Percentiles rank a stretch among this genome's conserved stretches.
Evolutionary conservation across 2,797 vertebrate genomes (phyloP).

Genomic region (Rhabdophis nuchalis): DNA sequence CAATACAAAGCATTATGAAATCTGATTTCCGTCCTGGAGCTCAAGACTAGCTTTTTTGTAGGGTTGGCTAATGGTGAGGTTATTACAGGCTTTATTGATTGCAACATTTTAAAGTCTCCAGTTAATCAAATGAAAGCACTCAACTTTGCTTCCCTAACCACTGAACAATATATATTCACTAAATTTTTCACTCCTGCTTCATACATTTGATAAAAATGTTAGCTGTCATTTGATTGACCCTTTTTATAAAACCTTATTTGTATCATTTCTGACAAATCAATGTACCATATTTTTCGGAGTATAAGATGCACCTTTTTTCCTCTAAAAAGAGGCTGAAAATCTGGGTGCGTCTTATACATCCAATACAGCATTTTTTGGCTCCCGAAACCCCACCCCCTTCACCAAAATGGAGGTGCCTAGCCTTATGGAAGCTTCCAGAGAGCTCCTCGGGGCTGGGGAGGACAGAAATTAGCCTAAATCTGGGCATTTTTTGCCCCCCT

Average conservation of each 20-base stretch:
- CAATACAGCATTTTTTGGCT: too few relatives aligned
- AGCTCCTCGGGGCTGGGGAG: too few relatives aligned
- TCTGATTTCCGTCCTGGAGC: not conserved
- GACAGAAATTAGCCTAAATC: too few relatives aligned
- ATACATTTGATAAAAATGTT: not conserved
- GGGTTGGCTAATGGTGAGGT: not conserved
- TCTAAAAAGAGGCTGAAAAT: too few relatives aligned
- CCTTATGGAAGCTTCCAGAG: too few relatives aligned
- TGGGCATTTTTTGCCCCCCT: too few relatives aligned
- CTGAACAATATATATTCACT: conserved; percentile 22
- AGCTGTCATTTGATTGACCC: not conserved
- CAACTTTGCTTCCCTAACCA: conserved; percentile 9
- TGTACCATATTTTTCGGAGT: too few relatives aligned
- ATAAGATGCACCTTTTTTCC: too few relatives aligned
- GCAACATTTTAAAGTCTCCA: not conserved
- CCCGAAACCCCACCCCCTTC: too few relatives aligned
- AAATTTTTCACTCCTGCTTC: not conserved
- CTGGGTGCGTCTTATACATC: too few relatives aligned
- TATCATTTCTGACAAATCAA: conserved; percentile 23
- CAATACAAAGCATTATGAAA: not conserved
- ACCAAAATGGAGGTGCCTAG: too few relatives aligned
- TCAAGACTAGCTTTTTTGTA: not conserved
- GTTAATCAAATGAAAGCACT: not conserved
- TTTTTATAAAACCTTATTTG: not conserved
- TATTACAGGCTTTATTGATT: not conserved